Conservation (phyloP, 2,888 invertebrate species). For the Sminthurinus aureus region DNA sequence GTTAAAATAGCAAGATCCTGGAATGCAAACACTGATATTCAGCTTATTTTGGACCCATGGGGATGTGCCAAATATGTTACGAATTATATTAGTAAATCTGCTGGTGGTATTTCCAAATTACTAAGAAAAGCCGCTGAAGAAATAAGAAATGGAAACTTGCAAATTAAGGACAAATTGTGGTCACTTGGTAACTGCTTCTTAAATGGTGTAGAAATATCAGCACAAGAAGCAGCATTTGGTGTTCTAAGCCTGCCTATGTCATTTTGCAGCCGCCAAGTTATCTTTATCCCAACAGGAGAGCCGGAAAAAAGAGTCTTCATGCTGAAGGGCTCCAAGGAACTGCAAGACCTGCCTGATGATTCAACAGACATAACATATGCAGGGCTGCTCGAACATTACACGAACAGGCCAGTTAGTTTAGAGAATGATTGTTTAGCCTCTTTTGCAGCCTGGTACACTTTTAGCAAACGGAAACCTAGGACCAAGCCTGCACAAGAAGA, state of each 20-base stretch:
- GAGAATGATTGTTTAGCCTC: constrained; percentile 60
- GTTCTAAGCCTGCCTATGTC: constrained; percentile 47
- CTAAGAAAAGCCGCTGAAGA: constrained; percentile 58
- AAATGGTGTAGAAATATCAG: constrained; percentile 56
- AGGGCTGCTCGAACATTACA: constrained; percentile 59
- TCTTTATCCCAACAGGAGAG: constrained; percentile 47
- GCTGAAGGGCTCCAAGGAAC: constrained; percentile 55
- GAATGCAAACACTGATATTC: constrained; percentile 62
- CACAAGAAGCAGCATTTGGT: constrained; percentile 58
- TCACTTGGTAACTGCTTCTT: constrained; percentile 55
- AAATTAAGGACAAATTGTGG: constrained; percentile 55
- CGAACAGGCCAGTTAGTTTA: constrained; percentile 54
- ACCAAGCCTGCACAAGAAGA: too few species aligned
- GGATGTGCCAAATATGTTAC: constrained; percentile 61
- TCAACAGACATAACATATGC: constrained; percentile 25
- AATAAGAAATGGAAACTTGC: constrained; percentile 55
- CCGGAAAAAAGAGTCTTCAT: constrained; percentile 58
- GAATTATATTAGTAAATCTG: constrained; percentile 56
- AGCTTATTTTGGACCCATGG: constrained; percentile 61
- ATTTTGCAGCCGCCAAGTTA: not conserved
- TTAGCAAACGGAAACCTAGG: not conserved
- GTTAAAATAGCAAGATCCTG: constrained; percentile 55
- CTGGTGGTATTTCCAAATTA: constrained; percentile 54
- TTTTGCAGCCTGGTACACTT: constrained; percentile 53
- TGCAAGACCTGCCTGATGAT: constrained; percentile 48